A percentile compares a stretch with the other conserved stretches of the same genome.
phyloP scores from a whole-genome alignment of 2,888 invertebrate genomes.

The Mythimna impura region DNA sequence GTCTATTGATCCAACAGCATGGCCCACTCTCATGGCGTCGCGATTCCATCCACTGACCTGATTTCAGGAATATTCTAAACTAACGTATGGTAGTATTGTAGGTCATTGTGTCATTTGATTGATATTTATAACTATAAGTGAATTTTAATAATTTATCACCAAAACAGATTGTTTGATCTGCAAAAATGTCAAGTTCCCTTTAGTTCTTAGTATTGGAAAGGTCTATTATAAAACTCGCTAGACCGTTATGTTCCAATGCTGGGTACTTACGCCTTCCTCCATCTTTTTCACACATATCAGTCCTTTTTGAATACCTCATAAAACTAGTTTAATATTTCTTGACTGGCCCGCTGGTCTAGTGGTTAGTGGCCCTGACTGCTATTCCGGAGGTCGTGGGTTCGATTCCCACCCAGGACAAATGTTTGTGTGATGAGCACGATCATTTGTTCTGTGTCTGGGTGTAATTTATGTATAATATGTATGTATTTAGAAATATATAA shows the following conservation, averaged over 20 bases:
- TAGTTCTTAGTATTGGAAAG: background rate
- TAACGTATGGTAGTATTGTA: background rate
- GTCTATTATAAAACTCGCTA: background rate
- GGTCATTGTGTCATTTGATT: background rate
- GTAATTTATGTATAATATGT: too few species aligned
- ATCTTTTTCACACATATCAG: background rate
- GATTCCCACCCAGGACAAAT: too few species aligned
- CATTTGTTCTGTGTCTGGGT: too few species aligned
- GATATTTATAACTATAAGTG: too few species aligned
- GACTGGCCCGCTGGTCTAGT: too few species aligned
- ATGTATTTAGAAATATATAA: too few species aligned
- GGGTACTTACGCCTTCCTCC: too few species aligned
- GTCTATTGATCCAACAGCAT: background rate
- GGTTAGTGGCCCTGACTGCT: too few species aligned
- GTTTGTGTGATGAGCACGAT: too few species aligned
- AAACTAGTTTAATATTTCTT: background rate
- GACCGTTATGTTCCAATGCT: background rate
- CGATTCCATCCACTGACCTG: background rate
- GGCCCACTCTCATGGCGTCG: background rate
- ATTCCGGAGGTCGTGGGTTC: too few species aligned
- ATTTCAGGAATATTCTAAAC: background rate
- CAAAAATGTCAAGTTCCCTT: background rate
- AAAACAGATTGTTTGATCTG: background rate
- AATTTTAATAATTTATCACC: too few species aligned
- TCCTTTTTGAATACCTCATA: too few species aligned